Percentiles rank a stretch among this genome's conserved stretches.
phyloP scores from a whole-genome alignment of 2,797 vertebrate genomes.

The Paramormyrops hopkinsi region DNA sequence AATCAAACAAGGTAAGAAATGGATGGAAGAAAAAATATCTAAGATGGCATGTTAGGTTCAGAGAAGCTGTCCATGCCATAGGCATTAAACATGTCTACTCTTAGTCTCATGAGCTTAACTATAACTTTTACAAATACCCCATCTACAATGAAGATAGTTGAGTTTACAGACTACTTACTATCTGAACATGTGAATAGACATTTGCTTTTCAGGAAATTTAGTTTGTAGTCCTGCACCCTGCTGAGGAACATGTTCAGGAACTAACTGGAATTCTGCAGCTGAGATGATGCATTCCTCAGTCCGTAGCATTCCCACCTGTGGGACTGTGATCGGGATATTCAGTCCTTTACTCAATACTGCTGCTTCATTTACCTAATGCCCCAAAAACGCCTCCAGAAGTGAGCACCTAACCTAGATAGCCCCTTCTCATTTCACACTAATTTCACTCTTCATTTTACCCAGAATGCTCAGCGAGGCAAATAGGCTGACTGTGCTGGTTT shows the following conservation, averaged over 20 bases:
- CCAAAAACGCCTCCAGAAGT: slow-evolving; percentile 36
- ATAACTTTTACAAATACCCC: neutral
- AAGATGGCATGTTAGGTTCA: neutral
- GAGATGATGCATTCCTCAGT: neutral
- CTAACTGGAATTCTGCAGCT: neutral
- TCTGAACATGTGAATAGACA: neutral
- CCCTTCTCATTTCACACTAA: neutral
- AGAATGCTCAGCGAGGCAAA: neutral
- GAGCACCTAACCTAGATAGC: slow-evolving; percentile 20
- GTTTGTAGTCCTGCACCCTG: neutral
- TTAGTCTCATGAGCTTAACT: neutral
- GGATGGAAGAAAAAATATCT: neutral
- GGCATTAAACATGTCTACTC: neutral
- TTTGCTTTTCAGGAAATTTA: neutral
- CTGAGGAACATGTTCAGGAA: neutral
- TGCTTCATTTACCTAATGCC: slow-evolving; percentile 44
- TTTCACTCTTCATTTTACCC: neutral
- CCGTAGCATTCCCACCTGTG: no score
- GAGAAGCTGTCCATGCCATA: neutral
- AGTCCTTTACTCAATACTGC: slow-evolving; percentile 18
- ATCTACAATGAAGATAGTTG: neutral
- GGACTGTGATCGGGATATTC: neutral
- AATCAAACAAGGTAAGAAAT: neutral
- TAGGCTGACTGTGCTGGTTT: neutral
- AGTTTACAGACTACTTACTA: neutral